A percentile compares a stretch with the other conserved stretches of the same genome.
Conservation (phyloP, 2,113 vertebrate species). For the Chloropsis hardwickii region DNA sequence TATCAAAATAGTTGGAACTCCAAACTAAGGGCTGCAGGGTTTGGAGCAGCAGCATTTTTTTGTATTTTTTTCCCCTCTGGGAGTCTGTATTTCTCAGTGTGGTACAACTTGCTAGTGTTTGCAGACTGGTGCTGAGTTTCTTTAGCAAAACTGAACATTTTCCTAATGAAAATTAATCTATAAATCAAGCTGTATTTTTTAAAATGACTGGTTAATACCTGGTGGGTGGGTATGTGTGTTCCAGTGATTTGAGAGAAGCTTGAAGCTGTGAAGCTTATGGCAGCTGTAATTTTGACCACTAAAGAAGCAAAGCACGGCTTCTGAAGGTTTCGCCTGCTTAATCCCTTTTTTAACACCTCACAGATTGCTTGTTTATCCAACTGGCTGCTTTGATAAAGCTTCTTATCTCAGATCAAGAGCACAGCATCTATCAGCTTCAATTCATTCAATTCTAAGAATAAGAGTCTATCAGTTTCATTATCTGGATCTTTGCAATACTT, state of each 20-base stretch:
- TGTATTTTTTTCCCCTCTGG: fast-evolving
- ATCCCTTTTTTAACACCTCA: background rate
- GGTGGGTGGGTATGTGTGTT: background rate
- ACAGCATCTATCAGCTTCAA: background rate
- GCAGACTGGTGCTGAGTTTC: background rate
- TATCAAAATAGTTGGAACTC: background rate
- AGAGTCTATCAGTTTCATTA: background rate
- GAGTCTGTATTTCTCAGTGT: background rate
- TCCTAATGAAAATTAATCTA: background rate
- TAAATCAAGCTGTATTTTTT: background rate
- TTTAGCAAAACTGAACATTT: background rate
- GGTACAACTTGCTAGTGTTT: background rate
- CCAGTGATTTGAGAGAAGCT: background rate
- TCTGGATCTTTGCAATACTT: background rate
- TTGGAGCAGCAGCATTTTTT: background rate
- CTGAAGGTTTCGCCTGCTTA: background rate
- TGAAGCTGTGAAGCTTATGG: background rate
- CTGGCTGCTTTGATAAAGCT: constrained; percentile 12
- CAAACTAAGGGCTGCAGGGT: background rate
- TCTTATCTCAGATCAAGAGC: background rate
- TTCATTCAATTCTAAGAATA: background rate
- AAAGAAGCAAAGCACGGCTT: background rate
- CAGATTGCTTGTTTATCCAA: constrained; percentile 17
- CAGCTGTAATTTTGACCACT: background rate
- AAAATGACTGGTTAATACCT: background rate